phyloP scores from a whole-genome alignment of 2,888 invertebrate genomes.

The Plagiodera versicolora region DNA sequence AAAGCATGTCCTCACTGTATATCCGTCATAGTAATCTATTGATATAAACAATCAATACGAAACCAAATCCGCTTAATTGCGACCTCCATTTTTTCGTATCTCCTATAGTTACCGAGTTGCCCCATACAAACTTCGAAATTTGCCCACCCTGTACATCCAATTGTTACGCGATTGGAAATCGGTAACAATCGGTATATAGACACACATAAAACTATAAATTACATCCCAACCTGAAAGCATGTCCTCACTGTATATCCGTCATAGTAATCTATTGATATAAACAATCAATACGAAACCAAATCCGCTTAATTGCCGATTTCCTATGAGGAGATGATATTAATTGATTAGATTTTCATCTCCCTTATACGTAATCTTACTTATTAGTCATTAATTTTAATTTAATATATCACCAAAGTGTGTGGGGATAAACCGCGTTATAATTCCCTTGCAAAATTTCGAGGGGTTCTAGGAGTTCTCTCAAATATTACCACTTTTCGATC shows the following conservation, averaged over 20 bases:
- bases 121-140: too few relatives aligned
- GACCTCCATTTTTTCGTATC: too few relatives aligned
- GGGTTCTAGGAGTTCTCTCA: neutral
- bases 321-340: slow-evolving; percentile 48
- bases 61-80: slow-evolving; percentile 31
- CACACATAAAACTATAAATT: too few relatives aligned
- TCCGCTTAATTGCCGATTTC: slow-evolving; percentile 43
- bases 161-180: too few relatives aligned
- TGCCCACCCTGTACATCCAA: too few relatives aligned
- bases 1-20: too few relatives aligned
- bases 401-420: slow-evolving; percentile 47
- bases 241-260: too few relatives aligned
- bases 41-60: neutral
- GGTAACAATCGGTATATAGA: too few relatives aligned
- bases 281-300: neutral
- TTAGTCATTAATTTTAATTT: slow-evolving; percentile 53
- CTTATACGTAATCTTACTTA: slow-evolving; percentile 46
- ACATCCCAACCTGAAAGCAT: too few relatives aligned
- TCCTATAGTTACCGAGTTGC: too few relatives aligned
- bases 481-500: neutral
- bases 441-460: slow-evolving; percentile 26
- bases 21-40: neutral
- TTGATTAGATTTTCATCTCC: slow-evolving; percentile 51
- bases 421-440: slow-evolving; percentile 34
- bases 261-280: neutral